Conservation (phyloP, 2,888 invertebrate species). For the Euplagia quadripunctaria region DNA sequence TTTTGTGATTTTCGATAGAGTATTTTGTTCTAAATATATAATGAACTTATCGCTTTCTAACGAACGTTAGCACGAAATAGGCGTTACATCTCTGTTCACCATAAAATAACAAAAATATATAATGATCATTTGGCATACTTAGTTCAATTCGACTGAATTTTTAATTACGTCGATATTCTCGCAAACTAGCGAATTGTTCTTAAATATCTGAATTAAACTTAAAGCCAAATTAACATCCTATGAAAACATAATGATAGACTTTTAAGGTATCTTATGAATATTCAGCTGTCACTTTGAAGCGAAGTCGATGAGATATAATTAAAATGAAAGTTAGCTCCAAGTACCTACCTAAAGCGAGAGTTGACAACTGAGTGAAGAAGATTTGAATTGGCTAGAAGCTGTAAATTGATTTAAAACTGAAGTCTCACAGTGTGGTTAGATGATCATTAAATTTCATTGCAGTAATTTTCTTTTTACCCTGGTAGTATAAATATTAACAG, state of each 20-base stretch:
- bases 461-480: not conserved
- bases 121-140: no score
- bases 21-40: no score
- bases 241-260: not conserved
- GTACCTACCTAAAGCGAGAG: slow-evolving; percentile 11
- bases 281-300: slow-evolving; percentile 31
- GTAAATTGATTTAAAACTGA: slow-evolving; percentile 14
- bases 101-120: no score
- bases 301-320: slow-evolving; percentile 32
- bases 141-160: no score
- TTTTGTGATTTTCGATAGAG: no score
- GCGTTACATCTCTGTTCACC: no score
- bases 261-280: slow-evolving; percentile 37
- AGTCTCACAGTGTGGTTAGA: slow-evolving; percentile 21
- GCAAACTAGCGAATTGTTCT: no score
- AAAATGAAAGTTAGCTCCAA: slow-evolving; percentile 36
- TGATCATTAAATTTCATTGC: slow-evolving; percentile 4
- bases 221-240: not conserved
- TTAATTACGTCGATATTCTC: no score
- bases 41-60: no score
- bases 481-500: not conserved
- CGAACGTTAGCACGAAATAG: no score
- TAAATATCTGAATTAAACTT: not conserved
- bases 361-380: slow-evolving; percentile 18
- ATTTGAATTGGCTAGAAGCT: slow-evolving; percentile 16